A percentile compares a stretch with the other conserved stretches of the same genome.
Conservation (phyloP, 2,888 invertebrate species). For the Lobophora halterata region DNA sequence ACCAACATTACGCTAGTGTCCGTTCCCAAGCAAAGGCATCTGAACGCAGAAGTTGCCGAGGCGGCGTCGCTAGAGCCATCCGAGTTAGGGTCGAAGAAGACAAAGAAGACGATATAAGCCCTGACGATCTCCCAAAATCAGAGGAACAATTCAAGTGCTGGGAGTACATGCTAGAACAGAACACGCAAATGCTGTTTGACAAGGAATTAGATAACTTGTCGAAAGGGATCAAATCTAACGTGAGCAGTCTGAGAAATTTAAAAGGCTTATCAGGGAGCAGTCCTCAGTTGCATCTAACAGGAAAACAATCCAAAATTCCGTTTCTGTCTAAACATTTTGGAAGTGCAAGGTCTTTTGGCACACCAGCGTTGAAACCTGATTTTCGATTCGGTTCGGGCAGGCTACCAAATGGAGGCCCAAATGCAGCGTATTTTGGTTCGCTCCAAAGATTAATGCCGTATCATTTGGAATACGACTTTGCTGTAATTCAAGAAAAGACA, state of each 20-base stretch:
- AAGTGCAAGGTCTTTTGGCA: conserved; percentile 89
- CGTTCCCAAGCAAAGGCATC: conserved; percentile 67
- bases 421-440: conserved; percentile 93
- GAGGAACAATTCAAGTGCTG: conserved; percentile 96
- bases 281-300: conserved; percentile 82
- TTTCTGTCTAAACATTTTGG: conserved; percentile 89
- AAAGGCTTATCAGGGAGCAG: conserved; percentile 86
- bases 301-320: conserved; percentile 70
- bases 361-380: conserved; percentile 79
- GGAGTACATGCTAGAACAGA: conserved; percentile 96
- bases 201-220: conserved; percentile 92
- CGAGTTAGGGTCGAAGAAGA: conserved; percentile 84
- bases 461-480: conserved; percentile 89
- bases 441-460: conserved; percentile 92
- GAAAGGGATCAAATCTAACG: conserved; percentile 80
- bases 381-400: conserved; percentile 81
- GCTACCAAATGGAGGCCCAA: conserved; percentile 87
- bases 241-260: conserved; percentile 76
- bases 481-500: conserved; percentile 89
- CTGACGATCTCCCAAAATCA: conserved; percentile 75
- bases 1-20: conserved; percentile 76
- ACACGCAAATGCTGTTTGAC: conserved; percentile 92
- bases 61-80: conserved; percentile 82
- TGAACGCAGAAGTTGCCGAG: conserved; percentile 79
- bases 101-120: conserved; percentile 70